Evolutionary conservation across 2,797 vertebrate genomes (phyloP).

Genomic region (Phrynocephalus guinanensis): DNA sequence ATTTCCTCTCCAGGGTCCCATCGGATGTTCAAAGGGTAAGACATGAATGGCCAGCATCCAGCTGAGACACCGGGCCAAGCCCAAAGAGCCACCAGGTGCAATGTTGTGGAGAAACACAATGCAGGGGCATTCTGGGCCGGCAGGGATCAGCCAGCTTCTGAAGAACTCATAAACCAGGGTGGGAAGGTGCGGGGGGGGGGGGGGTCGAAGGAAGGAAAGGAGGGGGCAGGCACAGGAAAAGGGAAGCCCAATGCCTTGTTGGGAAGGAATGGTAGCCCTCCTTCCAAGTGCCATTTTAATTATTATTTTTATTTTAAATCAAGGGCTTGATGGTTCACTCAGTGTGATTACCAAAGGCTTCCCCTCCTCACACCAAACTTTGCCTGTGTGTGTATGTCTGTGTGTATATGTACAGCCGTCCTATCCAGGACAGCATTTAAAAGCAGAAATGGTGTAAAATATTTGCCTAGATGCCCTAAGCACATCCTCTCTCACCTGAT

Average conservation of each 20-base stretch:
- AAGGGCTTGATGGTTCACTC: constrained; percentile 59
- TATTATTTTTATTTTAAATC: constrained; percentile 33
- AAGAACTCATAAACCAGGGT: constrained; percentile 60
- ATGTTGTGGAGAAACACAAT: constrained; percentile 28
- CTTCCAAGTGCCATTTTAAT: constrained; percentile 57
- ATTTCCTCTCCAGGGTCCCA: constrained; percentile 98
- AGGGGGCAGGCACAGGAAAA: constrained; percentile 37
- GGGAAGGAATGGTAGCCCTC: constrained; percentile 67
- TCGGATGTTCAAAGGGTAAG: constrained; percentile 98
- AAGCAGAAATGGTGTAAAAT: neutral
- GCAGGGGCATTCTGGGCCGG: constrained; percentile 53
- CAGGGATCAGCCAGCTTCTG: constrained; percentile 52
- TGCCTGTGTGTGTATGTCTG: neutral
- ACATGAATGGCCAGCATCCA: constrained; percentile 69
- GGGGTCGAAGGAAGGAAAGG: constrained; percentile 59
- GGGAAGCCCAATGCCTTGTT: constrained; percentile 55
- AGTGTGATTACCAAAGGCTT: constrained; percentile 3
- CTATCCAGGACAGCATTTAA: neutral
- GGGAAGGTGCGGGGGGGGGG: constrained; percentile 29
- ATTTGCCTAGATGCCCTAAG: too few species aligned
- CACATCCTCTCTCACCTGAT: too few species aligned
- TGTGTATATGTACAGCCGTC: neutral
- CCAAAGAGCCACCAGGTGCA: constrained; percentile 31
- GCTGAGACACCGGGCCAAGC: constrained; percentile 1
- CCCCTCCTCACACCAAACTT: constrained; percentile 34